A percentile compares a stretch with the other conserved stretches of the same genome.
Conservation (phyloP, 2,888 invertebrate species). For the Plebejus argus region DNA sequence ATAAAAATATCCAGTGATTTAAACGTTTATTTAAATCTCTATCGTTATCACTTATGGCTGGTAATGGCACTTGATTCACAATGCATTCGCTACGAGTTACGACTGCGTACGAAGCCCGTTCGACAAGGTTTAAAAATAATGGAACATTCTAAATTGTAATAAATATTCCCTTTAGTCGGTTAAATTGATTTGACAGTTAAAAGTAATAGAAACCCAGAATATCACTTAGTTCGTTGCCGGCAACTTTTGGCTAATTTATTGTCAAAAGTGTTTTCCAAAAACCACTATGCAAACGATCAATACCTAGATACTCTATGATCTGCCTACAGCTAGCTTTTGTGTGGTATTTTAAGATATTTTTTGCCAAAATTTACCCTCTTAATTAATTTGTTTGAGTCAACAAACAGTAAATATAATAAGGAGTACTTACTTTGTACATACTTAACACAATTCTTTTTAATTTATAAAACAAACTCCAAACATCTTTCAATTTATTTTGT, state of each 20-base stretch:
- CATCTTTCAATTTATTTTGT: no score
- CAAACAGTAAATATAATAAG: no score
- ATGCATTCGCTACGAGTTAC: not conserved
- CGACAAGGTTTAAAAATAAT: not conserved
- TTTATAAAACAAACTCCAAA: no score
- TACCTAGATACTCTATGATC: not conserved
- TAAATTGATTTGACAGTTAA: not conserved
- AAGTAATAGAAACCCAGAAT: no score
- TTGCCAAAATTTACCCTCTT: no score
- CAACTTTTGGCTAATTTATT: not conserved
- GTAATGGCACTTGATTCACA: constrained; percentile 23
- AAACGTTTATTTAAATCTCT: constrained; percentile 10
- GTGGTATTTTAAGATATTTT: not conserved
- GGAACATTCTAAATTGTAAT: not conserved
- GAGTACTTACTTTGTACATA: no score
- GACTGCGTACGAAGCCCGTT: not conserved
- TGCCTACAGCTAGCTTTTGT: not conserved
- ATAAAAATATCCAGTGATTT: not conserved
- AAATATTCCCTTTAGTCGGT: not conserved
- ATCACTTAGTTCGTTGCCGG: no score
- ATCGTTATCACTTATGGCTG: constrained; percentile 14
- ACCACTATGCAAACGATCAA: not conserved
- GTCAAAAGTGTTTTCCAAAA: not conserved
- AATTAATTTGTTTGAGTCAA: no score
- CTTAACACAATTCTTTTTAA: no score